Percentiles rank a stretch among this genome's conserved stretches.
These are phyloP conservation scores for Heliothis peltigera DNA, from an alignment of 2,888 invertebrate species.

Conservation along the genomic window DNA sequence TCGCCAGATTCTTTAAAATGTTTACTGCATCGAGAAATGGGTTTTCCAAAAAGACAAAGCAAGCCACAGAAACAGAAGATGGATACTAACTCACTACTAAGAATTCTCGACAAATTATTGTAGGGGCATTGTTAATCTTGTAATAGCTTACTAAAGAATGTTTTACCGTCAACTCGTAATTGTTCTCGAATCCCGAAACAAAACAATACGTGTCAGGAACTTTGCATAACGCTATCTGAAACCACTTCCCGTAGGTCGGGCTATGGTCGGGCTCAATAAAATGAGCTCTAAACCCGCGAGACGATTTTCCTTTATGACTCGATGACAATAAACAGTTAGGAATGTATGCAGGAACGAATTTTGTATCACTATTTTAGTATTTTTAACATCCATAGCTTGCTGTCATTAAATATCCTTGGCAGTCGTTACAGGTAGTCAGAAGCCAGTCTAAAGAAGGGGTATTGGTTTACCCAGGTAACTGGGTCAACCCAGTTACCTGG, in stretches of 20 bases:
- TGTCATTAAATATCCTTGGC: too few species aligned
- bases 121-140: not conserved
- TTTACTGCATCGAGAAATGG: too few species aligned
- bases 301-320: slow-evolving; percentile 47
- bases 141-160: not conserved
- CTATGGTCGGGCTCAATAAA: slow-evolving; percentile 49
- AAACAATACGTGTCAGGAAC: slow-evolving; percentile 41
- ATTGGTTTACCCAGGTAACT: too few species aligned
- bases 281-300: slow-evolving; percentile 33
- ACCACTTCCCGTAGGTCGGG: slow-evolving; percentile 26
- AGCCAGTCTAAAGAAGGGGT: too few species aligned
- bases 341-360: slow-evolving; percentile 12
- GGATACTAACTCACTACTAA: too few species aligned
- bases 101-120: too few species aligned
- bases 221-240: slow-evolving; percentile 46
- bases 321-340: slow-evolving; percentile 45
- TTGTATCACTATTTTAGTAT: slow-evolving; percentile 9
- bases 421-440: too few species aligned
- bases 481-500: too few species aligned
- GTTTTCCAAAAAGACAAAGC: too few species aligned
- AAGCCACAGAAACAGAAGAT: too few species aligned
- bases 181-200: slow-evolving; percentile 29
- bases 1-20: too few species aligned
- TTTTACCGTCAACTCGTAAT: slow-evolving; percentile 34
- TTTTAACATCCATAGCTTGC: too few species aligned